Base-by-base conservation (phyloP, 2,113 vertebrate species). In the Cromileptes altivelis region DNA sequence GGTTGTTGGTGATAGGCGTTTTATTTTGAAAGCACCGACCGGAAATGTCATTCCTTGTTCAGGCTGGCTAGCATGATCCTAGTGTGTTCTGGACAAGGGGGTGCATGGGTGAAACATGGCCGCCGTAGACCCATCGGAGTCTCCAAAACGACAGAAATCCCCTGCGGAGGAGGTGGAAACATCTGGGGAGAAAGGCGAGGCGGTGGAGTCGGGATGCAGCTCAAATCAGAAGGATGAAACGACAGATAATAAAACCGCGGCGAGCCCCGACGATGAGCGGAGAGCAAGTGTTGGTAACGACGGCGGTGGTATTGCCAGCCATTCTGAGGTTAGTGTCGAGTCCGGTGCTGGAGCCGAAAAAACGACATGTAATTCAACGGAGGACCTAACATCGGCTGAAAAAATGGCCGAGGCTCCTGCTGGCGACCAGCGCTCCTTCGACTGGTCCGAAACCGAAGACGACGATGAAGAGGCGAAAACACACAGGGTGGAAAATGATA, bases 91-190 rank as follows among this genome's bases (percentile, higher is more conserved):
- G 87, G 92, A 78, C 85, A 82, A 84, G 87, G 85, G 85, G 92
- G 85, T 92, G 86, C 88, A 92, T 92, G 89, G 91, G 91, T 84
- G 89, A 93, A 96, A 96, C 80, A 96, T 96, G 95, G 94, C 94
- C 74, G 92, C 92, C 90, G 90, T 90, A 89, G 86, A 93, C 88
- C 88, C 90, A 64, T 71, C 92, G 75, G 93, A 92, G 73, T 88
- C 89, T 86, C 88, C 90, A 0, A 77, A 86, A 80, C 85, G 73
- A 77, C 85, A 84, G 74, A 84, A 93, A 72, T 82, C 77, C 84
- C 71, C 61, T 15, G 76, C 76, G 72, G 89, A 85, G 81, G 75
- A 89, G 85, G 91, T 56, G 72, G 78, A 64, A 49, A 78, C 80
- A 61, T 82, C 62, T 49, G 71, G 78, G 87, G 71, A 64, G 67